Evolutionary conservation across 2,113 vertebrate species (phyloP).

Genomic region (Oryctolagus cuniculus): mOryCun1.1 NC_091436.1:42185001-42185500

Average conservation of each 20-base stretch:
- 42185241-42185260: neutral
- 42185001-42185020: too few relatives aligned
- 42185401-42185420: neutral
- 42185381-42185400: neutral
- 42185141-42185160: neutral
- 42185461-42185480: neutral
- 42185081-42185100: too few relatives aligned
- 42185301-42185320: neutral
- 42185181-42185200: conserved; percentile 1
- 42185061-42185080: too few relatives aligned
- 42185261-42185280: neutral
- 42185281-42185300: neutral
- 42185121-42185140: too few relatives aligned
- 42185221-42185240: neutral
- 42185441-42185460: neutral
- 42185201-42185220: conserved; percentile 6
- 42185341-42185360: neutral
- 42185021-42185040: too few relatives aligned
- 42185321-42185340: neutral
- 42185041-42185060: too few relatives aligned
- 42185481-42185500: neutral
- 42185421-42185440: neutral
- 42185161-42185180: neutral
- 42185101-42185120: too few relatives aligned
- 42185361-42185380: neutral